These are phyloP conservation scores for Halcyon badia DNA, from an alignment of 2,797 vertebrate species.

Conservation along the genomic window DNA sequence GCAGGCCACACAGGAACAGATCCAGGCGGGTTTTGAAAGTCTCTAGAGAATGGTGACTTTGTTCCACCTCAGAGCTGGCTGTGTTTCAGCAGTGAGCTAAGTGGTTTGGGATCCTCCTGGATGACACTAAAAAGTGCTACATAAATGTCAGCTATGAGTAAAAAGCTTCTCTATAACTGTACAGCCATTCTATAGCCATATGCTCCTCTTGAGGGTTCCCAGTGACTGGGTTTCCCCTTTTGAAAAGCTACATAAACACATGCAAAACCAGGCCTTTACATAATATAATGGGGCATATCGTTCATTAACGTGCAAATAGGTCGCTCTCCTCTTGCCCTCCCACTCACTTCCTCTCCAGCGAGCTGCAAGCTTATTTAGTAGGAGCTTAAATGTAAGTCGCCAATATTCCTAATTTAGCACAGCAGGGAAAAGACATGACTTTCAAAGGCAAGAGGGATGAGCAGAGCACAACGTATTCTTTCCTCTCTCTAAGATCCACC, in stretches of 20 bases:
- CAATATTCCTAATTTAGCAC: constrained; percentile 54
- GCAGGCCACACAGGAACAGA: too few relatives aligned
- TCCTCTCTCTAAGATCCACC: neutral
- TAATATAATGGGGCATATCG: neutral
- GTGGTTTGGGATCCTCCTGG: constrained; percentile 56
- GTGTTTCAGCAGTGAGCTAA: constrained; percentile 47
- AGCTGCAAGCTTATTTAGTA: constrained; percentile 36
- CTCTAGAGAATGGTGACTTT: neutral
- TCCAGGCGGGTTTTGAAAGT: too few relatives aligned
- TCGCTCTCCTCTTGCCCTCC: constrained; percentile 51
- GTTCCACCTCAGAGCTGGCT: neutral
- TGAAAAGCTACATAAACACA: constrained; percentile 23
- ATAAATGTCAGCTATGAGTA: constrained; percentile 51
- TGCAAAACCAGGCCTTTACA: constrained; percentile 25
- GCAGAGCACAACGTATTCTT: neutral
- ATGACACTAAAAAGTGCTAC: neutral
- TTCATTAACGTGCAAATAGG: constrained; percentile 67
- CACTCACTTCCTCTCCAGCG: constrained; percentile 42
- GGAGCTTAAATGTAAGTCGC: constrained; percentile 52
- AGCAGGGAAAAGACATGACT: constrained; percentile 28
- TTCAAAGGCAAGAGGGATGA: constrained; percentile 34
- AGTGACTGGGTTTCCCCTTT: constrained; percentile 14
- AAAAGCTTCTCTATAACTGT: constrained; percentile 31
- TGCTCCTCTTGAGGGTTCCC: constrained; percentile 22
- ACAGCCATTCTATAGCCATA: constrained; percentile 23